phyloP scores from a whole-genome alignment of 2,888 invertebrate genomes.

The Synanthedon tipuliformis region DNA sequence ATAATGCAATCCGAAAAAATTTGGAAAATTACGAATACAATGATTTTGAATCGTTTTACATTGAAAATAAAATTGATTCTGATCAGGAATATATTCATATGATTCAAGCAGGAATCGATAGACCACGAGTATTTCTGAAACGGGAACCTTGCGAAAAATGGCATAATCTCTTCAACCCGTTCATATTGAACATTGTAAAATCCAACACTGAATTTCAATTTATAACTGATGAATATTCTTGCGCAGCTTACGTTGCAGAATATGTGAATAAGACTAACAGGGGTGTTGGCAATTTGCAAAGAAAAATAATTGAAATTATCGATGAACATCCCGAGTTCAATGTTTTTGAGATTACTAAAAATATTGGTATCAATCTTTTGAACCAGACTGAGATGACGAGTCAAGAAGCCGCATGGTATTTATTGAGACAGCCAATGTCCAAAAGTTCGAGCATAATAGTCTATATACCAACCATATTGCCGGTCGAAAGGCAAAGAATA shows the following conservation, averaged over 20 bases:
- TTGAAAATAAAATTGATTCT: conserved; percentile 16
- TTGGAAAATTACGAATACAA: conserved; percentile 19
- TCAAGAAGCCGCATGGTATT: conserved; percentile 36
- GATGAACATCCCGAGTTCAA: conserved; percentile 20
- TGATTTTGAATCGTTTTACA: conserved; percentile 19
- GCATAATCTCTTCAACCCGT: conserved; percentile 39
- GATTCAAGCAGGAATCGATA: conserved; percentile 20
- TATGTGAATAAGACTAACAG: conserved; percentile 35
- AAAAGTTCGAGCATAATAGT: conserved; percentile 9
- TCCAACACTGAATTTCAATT: conserved; percentile 38
- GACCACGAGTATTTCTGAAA: conserved; percentile 30
- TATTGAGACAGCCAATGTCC: conserved; percentile 13
- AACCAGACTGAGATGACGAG: conserved; percentile 17
- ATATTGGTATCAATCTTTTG: conserved; percentile 15
- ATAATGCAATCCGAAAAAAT: conserved; percentile 13
- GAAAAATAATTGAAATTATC: conserved; percentile 21
- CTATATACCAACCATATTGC: conserved; percentile 22
- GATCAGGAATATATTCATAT: conserved; percentile 20
- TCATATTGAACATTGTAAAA: conserved; percentile 19
- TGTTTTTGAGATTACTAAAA: conserved; percentile 15
- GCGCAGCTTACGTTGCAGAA: conserved; percentile 38
- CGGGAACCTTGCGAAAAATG: conserved; percentile 30
- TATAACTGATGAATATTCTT: conserved; percentile 38
- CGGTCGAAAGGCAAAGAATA: conserved; percentile 26
- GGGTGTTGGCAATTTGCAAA: conserved; percentile 30